Evolutionary conservation across 2,113 vertebrate species (phyloP).

Genomic region (Nothobranchius kuhntae): DNA sequence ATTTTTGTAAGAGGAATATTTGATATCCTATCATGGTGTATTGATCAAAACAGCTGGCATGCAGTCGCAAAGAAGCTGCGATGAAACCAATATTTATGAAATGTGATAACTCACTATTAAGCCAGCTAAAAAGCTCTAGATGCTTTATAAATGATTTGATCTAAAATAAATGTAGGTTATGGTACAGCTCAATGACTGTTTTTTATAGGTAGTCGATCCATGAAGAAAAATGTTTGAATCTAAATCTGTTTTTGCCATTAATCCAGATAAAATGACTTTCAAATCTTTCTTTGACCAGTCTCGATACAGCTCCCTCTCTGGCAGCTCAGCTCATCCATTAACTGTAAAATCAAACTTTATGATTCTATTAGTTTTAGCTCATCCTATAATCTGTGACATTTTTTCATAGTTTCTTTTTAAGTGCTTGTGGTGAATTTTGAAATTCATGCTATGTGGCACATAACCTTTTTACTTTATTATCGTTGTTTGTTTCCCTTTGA

Average conservation of each 20-base stretch:
- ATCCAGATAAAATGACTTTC: not conserved
- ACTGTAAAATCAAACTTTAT: slow-evolving; percentile 15
- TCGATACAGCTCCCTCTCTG: not conserved
- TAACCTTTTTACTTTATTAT: not conserved
- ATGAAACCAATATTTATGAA: not conserved
- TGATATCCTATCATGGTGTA: not conserved
- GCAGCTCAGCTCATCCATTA: slow-evolving; percentile 16
- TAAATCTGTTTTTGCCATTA: not conserved
- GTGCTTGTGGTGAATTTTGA: not conserved
- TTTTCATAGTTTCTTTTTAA: slow-evolving; percentile 14
- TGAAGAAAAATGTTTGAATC: not conserved
- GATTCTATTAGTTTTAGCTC: not conserved
- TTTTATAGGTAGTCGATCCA: not conserved
- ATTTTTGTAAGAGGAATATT: no score
- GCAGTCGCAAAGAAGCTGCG: not conserved
- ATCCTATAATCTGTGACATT: not conserved
- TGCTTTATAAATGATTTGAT: not conserved
- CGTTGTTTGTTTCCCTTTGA: no score
- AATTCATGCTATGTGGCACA: not conserved
- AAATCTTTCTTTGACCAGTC: not conserved
- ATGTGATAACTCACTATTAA: not conserved
- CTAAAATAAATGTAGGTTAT: not conserved
- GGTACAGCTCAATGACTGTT: not conserved
- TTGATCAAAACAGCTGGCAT: not conserved
- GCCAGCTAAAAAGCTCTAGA: not conserved